Evolutionary conservation across 2,888 invertebrate species (phyloP).

Genomic region (Palloptera scutellata): DNA sequence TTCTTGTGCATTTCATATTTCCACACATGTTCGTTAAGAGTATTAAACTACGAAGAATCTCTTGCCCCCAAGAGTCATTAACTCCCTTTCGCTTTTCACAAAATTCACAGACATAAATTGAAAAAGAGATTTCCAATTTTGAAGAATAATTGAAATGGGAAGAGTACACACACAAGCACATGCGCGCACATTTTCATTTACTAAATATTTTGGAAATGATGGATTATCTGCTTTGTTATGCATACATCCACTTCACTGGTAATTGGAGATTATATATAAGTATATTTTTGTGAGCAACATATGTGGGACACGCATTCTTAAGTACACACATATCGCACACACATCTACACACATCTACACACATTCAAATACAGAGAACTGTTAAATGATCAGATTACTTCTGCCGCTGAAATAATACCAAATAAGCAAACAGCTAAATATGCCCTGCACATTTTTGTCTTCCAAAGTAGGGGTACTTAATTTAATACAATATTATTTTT

Average conservation of each 20-base stretch:
- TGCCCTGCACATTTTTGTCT: constrained; percentile 8
- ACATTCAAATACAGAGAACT: constrained; percentile 39
- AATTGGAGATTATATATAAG: constrained; percentile 54
- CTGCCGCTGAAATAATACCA: constrained; percentile 31
- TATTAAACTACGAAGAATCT: no score
- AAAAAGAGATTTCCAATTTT: no score
- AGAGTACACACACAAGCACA: not conserved
- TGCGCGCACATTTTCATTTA: not conserved
- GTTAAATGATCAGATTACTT: constrained; percentile 55
- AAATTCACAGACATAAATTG: no score
- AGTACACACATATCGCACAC: constrained; percentile 40
- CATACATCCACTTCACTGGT: constrained; percentile 40
- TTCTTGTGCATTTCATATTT: no score
- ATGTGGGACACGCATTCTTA: constrained; percentile 44
- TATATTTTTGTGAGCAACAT: constrained; percentile 38
- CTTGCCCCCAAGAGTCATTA: constrained; percentile 2
- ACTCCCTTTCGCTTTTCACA: not conserved
- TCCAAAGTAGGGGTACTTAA: constrained; percentile 33
- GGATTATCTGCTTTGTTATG: constrained; percentile 34
- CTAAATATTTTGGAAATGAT: constrained; percentile 29
- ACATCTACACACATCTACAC: no score
- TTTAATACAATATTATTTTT: constrained; percentile 23
- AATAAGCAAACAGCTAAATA: not conserved
- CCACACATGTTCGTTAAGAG: no score
- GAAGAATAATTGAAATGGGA: no score